Conservation (phyloP, 2,888 invertebrate species). For the Ochropleura plecta region DNA sequence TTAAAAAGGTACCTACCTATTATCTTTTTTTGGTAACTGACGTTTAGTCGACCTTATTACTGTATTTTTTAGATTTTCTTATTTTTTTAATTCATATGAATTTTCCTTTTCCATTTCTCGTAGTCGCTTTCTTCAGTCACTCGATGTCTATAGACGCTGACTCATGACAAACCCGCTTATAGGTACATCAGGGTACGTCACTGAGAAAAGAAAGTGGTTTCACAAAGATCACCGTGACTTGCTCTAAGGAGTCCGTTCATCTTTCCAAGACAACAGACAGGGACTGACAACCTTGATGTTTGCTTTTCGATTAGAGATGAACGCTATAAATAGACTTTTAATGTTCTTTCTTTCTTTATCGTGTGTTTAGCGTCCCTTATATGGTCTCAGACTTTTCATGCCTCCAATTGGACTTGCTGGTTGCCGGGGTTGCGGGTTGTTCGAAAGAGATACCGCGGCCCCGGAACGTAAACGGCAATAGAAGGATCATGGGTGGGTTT, state of each 20-base stretch:
- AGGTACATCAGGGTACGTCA: conserved; percentile 9
- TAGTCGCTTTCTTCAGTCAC: conserved; percentile 12
- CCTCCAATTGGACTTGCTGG: no score
- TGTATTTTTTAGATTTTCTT: no score
- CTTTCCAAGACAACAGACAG: conserved; percentile 35
- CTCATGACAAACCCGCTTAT: conserved; percentile 45
- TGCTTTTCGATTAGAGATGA: conserved; percentile 20
- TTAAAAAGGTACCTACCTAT: no score
- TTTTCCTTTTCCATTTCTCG: conserved; percentile 3
- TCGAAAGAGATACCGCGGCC: no score
- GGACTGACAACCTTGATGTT: conserved; percentile 31
- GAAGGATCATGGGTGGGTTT: no score
- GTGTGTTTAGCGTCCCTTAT: no score
- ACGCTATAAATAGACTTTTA: neutral
- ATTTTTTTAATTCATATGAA: neutral
- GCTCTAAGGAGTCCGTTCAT: conserved; percentile 47
- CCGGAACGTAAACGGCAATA: no score
- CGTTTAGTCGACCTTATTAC: no score
- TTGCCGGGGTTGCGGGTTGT: no score
- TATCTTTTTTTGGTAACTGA: no score
- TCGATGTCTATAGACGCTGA: conserved; percentile 35
- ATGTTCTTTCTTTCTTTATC: neutral
- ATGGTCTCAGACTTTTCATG: no score
- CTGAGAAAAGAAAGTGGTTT: conserved; percentile 44
- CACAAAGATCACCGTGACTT: conserved; percentile 56